A percentile compares a stretch with the other conserved stretches of the same genome.
Conservation (phyloP, 2,113 vertebrate genomes). For the Ochotona curzoniae region DNA sequence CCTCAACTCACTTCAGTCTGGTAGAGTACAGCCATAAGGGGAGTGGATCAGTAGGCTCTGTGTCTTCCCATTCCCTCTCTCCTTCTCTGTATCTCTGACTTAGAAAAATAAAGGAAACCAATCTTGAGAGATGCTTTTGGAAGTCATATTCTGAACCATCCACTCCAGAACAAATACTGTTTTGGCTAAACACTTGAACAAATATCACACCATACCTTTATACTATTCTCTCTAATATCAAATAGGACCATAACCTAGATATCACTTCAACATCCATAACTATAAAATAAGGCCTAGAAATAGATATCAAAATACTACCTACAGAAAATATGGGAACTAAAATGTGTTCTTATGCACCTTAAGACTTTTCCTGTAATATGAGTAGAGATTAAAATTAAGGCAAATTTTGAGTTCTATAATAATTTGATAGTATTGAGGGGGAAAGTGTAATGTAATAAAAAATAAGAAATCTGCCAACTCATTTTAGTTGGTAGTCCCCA, state of each 20-base stretch:
- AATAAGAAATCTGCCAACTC: slow-evolving; percentile 33
- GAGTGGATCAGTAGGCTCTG: too few species aligned
- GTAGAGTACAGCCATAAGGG: too few species aligned
- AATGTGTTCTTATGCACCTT: not conserved
- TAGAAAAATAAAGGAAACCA: too few species aligned
- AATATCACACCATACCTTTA: not conserved
- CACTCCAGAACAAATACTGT: not conserved
- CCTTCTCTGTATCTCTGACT: too few species aligned
- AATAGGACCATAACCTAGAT: not conserved
- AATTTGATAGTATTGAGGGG: slow-evolving; percentile 13
- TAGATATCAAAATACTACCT: not conserved
- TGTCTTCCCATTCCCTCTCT: too few species aligned
- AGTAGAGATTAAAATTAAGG: slow-evolving; percentile 22
- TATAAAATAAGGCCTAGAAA: not conserved
- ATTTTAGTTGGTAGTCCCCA: slow-evolving; percentile 46
- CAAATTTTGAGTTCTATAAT: slow-evolving; percentile 6
- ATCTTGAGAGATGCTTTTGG: not conserved
- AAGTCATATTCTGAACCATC: not conserved
- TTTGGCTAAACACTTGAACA: rapidly evolving
- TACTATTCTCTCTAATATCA: not conserved
- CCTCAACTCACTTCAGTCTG: too few species aligned
- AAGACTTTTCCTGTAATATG: slow-evolving; percentile 1
- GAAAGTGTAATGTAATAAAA: not conserved
- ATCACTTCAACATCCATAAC: not conserved
- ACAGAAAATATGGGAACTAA: not conserved